Evolutionary conservation across 2,113 vertebrate species (phyloP).

Genomic region (human): GRCh38 chr14:37150001-37150500

Average conservation of each 20-base stretch:
- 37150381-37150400: constrained; percentile 40
- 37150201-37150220: neutral
- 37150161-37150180: neutral
- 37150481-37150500: neutral
- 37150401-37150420: neutral
- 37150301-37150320: neutral
- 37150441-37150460: constrained; percentile 1
- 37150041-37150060: neutral
- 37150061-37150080: neutral
- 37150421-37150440: neutral
- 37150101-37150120: constrained; percentile 16
- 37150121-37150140: neutral
- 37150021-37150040: neutral
- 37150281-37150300: constrained; percentile 3
- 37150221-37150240: neutral
- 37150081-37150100: constrained; percentile 16
- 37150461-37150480: constrained; percentile 2
- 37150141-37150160: constrained; percentile 1
- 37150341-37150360: constrained; percentile 2
- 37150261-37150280: constrained; percentile 6
- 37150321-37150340: constrained; percentile 3
- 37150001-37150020: no score
- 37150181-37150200: neutral
- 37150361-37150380: constrained; percentile 6
- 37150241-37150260: neutral